Percentiles rank a stretch among this genome's conserved stretches.
Conservation (phyloP, 2,888 invertebrate genomes). For the Nemotelus nigrinus region DNA sequence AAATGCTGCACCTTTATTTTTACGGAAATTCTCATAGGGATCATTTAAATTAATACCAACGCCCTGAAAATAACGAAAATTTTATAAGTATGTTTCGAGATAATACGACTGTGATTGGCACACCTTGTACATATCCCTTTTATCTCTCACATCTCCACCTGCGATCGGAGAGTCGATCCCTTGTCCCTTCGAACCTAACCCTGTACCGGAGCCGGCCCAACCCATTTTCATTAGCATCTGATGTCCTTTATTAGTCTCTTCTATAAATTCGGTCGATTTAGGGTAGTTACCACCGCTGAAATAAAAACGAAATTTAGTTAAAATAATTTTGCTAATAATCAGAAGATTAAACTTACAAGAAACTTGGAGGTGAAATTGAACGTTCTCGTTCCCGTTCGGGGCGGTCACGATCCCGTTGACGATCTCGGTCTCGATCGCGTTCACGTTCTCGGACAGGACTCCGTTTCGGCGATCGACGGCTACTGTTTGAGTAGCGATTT, state of each 20-base stretch:
- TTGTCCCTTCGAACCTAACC: conserved; percentile 93
- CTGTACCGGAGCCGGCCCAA: conserved; percentile 89
- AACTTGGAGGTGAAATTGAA: conserved; percentile 75
- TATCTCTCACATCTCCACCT: conserved; percentile 89
- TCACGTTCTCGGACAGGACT: conserved; percentile 65
- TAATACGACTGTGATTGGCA: not conserved
- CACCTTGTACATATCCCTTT: conserved; percentile 88
- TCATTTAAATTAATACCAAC: conserved; percentile 93
- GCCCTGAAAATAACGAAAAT: conserved; percentile 68
- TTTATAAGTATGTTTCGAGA: not conserved
- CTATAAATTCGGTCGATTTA: conserved; percentile 72
- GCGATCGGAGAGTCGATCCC: conserved; percentile 95
- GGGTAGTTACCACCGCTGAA: conserved; percentile 60
- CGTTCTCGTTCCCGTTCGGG: conserved; percentile 55
- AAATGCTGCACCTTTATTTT: conserved; percentile 94
- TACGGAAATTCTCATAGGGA: conserved; percentile 96
- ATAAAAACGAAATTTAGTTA: conserved; percentile 51
- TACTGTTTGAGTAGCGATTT: conserved; percentile 48
- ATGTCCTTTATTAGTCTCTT: conserved; percentile 95
- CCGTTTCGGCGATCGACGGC: conserved; percentile 66
- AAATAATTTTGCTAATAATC: not conserved
- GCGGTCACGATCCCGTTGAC: conserved; percentile 47
- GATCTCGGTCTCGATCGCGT: conserved; percentile 62
- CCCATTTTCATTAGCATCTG: conserved; percentile 98
- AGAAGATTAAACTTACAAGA: conserved; percentile 70